Evolutionary conservation across 2,113 vertebrate species (phyloP).

Genomic region (Chlamydotis undulata): DNA sequence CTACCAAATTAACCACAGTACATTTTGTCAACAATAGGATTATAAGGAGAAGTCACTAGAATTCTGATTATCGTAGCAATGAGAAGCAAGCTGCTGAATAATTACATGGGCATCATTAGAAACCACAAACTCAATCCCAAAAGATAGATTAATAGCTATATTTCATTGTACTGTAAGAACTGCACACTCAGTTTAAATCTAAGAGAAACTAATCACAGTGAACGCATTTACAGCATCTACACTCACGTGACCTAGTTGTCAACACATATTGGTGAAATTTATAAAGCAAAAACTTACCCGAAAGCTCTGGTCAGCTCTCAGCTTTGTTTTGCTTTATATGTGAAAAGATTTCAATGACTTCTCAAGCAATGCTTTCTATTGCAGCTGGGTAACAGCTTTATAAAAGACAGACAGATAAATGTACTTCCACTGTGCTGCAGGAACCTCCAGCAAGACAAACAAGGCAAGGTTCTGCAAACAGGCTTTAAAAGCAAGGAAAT

Average conservation of each 20-base stretch:
- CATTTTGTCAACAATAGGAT: constrained; percentile 13
- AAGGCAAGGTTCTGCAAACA: neutral
- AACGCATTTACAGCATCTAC: neutral
- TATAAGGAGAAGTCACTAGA: neutral
- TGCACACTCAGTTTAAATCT: neutral
- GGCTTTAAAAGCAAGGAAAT: neutral
- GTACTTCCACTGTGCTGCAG: neutral
- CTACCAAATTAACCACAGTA: constrained; percentile 6
- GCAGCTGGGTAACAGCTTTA: neutral
- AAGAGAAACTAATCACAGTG: neutral
- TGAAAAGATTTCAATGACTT: neutral
- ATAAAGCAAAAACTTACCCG: neutral
- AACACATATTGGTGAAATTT: neutral
- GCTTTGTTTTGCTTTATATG: neutral
- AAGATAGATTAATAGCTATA: neutral
- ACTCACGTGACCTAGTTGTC: neutral
- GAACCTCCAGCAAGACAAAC: neutral
- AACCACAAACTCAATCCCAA: neutral
- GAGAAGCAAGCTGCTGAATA: neutral
- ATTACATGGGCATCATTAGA: neutral
- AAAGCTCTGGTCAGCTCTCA: neutral
- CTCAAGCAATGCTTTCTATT: neutral
- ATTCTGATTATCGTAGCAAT: neutral
- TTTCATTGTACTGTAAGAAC: neutral
- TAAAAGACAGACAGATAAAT: neutral